These are phyloP conservation scores for Typhlichthys subterraneus DNA, from an alignment of 2,797 vertebrate genomes.

Conservation along the genomic window DNA sequence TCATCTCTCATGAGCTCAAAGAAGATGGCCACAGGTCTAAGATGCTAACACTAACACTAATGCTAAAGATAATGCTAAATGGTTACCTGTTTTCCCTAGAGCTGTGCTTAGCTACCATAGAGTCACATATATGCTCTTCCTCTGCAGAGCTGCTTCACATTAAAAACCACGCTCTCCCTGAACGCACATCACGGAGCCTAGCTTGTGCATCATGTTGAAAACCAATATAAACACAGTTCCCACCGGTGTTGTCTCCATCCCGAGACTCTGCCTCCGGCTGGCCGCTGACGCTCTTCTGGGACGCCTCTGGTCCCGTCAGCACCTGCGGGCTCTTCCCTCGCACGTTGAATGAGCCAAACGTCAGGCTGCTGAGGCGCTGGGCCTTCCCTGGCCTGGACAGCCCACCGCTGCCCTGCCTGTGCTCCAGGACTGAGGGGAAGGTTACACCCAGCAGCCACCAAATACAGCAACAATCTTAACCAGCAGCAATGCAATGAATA, in stretches of 20 bases:
- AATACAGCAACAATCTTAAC: no score
- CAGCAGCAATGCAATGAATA: background rate
- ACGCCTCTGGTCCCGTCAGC: conserved; percentile 79
- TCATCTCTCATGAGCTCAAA: no score
- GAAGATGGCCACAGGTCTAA: no score
- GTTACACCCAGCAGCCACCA: background rate
- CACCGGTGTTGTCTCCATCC: conserved; percentile 43
- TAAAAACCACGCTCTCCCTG: no score
- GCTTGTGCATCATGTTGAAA: background rate
- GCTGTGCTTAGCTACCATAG: no score
- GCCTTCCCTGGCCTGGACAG: conserved; percentile 79
- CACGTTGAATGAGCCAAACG: conserved; percentile 93
- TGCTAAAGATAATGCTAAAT: no score
- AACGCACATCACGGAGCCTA: background rate
- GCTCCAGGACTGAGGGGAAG: conserved; percentile 38
- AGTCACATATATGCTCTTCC: no score
- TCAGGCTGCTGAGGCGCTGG: conserved; percentile 90
- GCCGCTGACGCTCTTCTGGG: conserved; percentile 71
- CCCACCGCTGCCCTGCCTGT: conserved; percentile 20
- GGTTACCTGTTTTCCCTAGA: no score
- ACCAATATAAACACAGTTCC: conserved; percentile 3
- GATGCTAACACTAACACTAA: no score
- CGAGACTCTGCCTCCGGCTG: conserved; percentile 43
- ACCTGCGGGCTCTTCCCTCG: conserved; percentile 88
- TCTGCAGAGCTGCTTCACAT: no score